phyloP scores from a whole-genome alignment of 2,113 vertebrate genomes.

The Nothocercus julius region DNA sequence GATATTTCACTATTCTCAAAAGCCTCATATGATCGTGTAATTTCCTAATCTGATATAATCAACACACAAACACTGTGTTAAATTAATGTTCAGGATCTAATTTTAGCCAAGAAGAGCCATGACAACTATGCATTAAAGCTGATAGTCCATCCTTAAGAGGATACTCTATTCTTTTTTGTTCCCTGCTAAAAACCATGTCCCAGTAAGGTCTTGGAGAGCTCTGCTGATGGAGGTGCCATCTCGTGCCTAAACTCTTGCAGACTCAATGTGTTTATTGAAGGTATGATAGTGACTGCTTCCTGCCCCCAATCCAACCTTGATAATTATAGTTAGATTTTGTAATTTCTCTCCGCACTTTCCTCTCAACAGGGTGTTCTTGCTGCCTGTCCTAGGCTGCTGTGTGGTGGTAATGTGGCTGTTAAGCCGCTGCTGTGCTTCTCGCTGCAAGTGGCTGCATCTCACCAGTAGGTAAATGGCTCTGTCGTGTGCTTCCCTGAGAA shows the following conservation, averaged over 20 bases:
- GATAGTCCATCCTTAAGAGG: not conserved
- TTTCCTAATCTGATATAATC: slow-evolving; percentile 78
- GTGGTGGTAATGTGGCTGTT: slow-evolving; percentile 50
- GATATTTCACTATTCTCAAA: slow-evolving; percentile 66
- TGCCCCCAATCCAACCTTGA: slow-evolving; percentile 22
- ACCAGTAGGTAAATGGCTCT: slow-evolving; percentile 24
- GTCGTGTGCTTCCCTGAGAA: not conserved
- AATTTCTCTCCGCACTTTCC: slow-evolving; percentile 57
- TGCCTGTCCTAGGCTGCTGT: slow-evolving; percentile 39
- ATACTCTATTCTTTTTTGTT: slow-evolving; percentile 10
- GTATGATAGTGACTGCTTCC: slow-evolving; percentile 39
- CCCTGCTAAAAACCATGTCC: not conserved
- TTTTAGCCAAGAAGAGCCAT: slow-evolving; percentile 56
- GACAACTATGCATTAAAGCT: not conserved
- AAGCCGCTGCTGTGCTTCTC: slow-evolving; percentile 58
- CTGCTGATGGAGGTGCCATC: slow-evolving; percentile 42
- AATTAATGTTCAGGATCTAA: slow-evolving; percentile 75
- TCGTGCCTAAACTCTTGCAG: slow-evolving; percentile 56
- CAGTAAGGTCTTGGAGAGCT: not conserved
- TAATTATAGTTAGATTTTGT: slow-evolving; percentile 59
- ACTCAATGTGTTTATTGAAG: slow-evolving; percentile 43
- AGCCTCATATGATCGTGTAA: slow-evolving; percentile 69
- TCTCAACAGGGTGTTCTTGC: slow-evolving; percentile 52
- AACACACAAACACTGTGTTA: slow-evolving; percentile 74
- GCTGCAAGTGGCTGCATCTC: slow-evolving; percentile 34